Percentiles rank a stretch among this genome's conserved stretches.
These are phyloP conservation scores for Empidonax alnorum DNA, from an alignment of 2,113 vertebrate species.

Conservation along the genomic window DNA sequence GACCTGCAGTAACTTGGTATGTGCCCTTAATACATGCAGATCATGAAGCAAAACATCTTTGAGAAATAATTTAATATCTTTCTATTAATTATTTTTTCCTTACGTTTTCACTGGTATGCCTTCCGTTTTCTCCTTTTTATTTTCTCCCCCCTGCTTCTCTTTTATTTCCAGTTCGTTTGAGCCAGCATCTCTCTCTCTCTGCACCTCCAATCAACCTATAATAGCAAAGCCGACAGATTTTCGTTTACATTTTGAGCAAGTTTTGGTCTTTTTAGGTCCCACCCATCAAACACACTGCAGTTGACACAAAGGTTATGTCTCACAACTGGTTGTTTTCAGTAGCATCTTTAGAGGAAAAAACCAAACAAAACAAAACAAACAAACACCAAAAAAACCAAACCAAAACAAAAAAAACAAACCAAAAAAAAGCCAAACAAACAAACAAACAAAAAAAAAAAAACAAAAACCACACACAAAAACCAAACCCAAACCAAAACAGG, in stretches of 20 bases:
- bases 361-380: neutral
- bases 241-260: neutral
- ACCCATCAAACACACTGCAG: neutral
- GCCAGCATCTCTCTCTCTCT: neutral
- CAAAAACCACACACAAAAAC: too few relatives aligned
- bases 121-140: neutral
- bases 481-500: too few relatives aligned
- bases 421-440: too few relatives aligned
- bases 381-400: too few relatives aligned
- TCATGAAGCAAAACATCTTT: neutral
- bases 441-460: neutral
- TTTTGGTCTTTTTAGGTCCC: neutral
- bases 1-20: neutral
- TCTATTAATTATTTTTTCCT: neutral
- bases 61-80: neutral
- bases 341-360: neutral
- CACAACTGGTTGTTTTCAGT: fast-evolving
- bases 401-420: neutral
- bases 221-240: neutral
- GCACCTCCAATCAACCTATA: neutral
- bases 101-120: neutral
- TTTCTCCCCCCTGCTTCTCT: neutral
- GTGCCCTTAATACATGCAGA: neutral
- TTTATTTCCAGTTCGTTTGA: neutral
- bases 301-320: fast-evolving